These are phyloP conservation scores for Endomychus coccineus DNA, from an alignment of 2,888 invertebrate species.

Conservation along the genomic window DNA sequence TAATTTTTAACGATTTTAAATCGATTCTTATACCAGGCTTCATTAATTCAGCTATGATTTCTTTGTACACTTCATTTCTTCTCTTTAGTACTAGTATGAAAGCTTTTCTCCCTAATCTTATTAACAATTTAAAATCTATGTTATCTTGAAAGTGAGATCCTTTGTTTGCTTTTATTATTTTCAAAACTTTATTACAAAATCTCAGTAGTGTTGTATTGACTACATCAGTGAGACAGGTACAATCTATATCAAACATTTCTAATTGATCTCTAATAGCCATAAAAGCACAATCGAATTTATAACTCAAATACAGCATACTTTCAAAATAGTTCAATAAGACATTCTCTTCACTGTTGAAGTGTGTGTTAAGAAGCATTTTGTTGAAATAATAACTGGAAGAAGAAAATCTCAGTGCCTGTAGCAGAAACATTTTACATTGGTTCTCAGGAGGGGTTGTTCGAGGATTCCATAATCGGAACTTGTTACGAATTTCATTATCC, in stretches of 20 bases:
- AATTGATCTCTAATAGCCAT: conserved; percentile 16
- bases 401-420: conserved; percentile 17
- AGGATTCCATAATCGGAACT: conserved; percentile 26
- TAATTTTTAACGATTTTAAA: conserved; percentile 9
- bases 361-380: conserved; percentile 21
- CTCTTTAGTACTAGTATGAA: conserved; percentile 23
- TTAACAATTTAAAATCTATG: conserved; percentile 17
- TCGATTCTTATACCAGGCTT: conserved; percentile 8
- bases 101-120: conserved; percentile 18
- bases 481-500: conserved; percentile 16
- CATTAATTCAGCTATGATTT: conserved; percentile 10
- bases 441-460: conserved; percentile 12
- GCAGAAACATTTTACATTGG: conserved; percentile 12
- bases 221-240: conserved; percentile 7
- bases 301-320: conserved; percentile 24
- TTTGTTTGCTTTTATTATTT: conserved; percentile 12
- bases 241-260: conserved; percentile 6
- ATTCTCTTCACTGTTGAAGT: conserved; percentile 19
- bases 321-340: conserved; percentile 24
- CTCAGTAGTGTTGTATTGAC: conserved; percentile 8
- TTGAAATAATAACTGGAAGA: conserved; percentile 21
- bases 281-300: conserved; percentile 24
- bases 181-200: conserved; percentile 15
- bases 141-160: conserved; percentile 13
- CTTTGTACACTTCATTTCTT: conserved; percentile 17